Evolutionary conservation across 2,888 invertebrate genomes (phyloP), one percentile per base, ranked within the genome.

Genomic region (Dryocosmus kuriphilus): DNA sequence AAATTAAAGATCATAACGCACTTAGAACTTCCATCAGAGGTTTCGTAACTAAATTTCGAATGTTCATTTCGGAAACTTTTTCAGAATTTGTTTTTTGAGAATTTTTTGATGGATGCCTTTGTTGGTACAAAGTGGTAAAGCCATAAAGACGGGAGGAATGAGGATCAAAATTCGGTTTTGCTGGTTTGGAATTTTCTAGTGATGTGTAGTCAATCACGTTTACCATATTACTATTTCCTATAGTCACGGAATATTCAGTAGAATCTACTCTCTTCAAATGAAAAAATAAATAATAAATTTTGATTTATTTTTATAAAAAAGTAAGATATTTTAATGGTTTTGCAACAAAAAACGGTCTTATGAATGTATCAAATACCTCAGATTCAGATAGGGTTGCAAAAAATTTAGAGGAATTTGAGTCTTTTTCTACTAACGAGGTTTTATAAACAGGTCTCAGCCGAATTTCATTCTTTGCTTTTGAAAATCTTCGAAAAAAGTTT

Each of bases 1-100:
- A 24, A 30, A 30, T 11, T 67, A 55, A 61, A 67, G 75, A 77
- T 32, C 22, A 78, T 75, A 82, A 87, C 88, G 57, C 83, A 88
- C 88, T 86, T 86, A 76, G 83, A 84, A 77, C 75, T 82, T 55
- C 79, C 78, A 80, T 83, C 27, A 51, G 46, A 71, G n/a, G n/a
- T 86, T 60, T 80, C 81, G 75, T 82, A 83, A 41, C 84, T 81
- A 80, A 82, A 84, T 46, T 82, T 19, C 19, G 16, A 41, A 67
- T 19, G 3, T 41, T 7, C 22, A 65, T 67, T 46, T 67, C 9
- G 41, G 9, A 41, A 67, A 24, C 24, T 27, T 24, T 27, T 35
- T n/a, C 7, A 41, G 27, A 67, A 67, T 67, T 41, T 46, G 24
- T 2, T 46, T 67, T 24, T 46, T 30, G 67, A 51, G 71, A 71